Base-by-base conservation (phyloP, 2,113 vertebrate species). In the Podilymbus podiceps region DNA sequence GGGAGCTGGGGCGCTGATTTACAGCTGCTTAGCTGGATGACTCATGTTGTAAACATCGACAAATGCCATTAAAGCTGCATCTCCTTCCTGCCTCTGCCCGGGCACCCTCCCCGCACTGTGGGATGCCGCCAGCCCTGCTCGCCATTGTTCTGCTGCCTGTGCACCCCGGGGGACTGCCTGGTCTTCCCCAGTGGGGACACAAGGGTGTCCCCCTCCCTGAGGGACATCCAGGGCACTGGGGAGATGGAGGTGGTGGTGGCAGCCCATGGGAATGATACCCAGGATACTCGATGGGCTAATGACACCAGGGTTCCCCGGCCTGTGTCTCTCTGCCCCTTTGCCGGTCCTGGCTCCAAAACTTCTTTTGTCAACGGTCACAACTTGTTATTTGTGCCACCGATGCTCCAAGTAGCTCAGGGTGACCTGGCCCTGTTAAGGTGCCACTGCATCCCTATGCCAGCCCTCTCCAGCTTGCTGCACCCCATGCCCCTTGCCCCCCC, bases 1-100 rank as follows among this genome's bases (percentile, higher is more conserved):
- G 64, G 75, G 85, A 83, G 42, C 60, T 85, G 35, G 73, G 82
- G 84, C n/a, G 31, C 92, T 97, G 96, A 98, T 97, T 98, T 98
- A 98, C 21, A 9, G 76, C 88, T 90, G 81, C 74, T 92, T 83
- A 83, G 78, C 89, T 2, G 15, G 64, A 76, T 97, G 96, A 97
- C 93, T 97, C 97, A 95, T 42, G 68, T 82, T 87, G 90, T 94
- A 96, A 95, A 97, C 94, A 93, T 25, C 9, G 25, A 96, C 63
- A 89, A 96, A 95, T 92, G 81, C 89, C 93, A 94, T 97, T 97
- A 97, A 93, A 95, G 85, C 91, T 88, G 85, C 88, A 84, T 49
- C 94, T 94, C 93, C 74, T 89, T 74, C 53, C 59, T 80, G 69
- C 88, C 55, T 80, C 73, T 64, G 40, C 46, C 18, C 74, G 46